A percentile compares a stretch with the other conserved stretches of the same genome.
phyloP scores from a whole-genome alignment of 2,113 vertebrate species.

The Bostrychus sinensis region DNA sequence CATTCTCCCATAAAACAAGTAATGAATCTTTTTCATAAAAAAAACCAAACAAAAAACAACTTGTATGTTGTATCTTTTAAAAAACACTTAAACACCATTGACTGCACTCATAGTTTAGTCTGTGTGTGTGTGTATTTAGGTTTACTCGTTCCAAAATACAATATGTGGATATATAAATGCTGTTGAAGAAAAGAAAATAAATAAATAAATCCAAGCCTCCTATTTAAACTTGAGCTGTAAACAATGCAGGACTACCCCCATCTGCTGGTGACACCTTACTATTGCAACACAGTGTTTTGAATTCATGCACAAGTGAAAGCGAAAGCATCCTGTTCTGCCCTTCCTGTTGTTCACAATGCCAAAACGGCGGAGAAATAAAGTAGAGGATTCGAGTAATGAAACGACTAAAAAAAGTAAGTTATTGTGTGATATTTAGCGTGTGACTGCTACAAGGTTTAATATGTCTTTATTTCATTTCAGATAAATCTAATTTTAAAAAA shows the following conservation, averaged over 20 bases:
- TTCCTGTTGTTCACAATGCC: background rate
- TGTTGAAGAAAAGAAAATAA: too few relatives aligned
- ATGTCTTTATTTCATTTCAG: slow-evolving; percentile 12
- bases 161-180: too few relatives aligned
- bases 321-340: rapidly evolving
- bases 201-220: too few relatives aligned
- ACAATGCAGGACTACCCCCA: slow-evolving; percentile 1
- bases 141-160: too few relatives aligned
- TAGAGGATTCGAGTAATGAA: background rate
- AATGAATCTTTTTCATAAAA: too few relatives aligned
- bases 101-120: too few relatives aligned
- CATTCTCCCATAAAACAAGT: too few relatives aligned
- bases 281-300: background rate
- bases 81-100: too few relatives aligned
- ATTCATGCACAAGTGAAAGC: slow-evolving; percentile 24
- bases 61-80: too few relatives aligned
- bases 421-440: background rate
- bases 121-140: too few relatives aligned
- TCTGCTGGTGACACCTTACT: slow-evolving; percentile 21
- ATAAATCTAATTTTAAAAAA: slow-evolving; percentile 7
- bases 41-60: too few relatives aligned
- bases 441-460: background rate
- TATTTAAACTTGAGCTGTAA: too few relatives aligned
- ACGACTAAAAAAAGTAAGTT: slow-evolving; percentile 12
- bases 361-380: background rate